Conservation (phyloP, 2,888 invertebrate species). For the Podabrus alpinus region DNA sequence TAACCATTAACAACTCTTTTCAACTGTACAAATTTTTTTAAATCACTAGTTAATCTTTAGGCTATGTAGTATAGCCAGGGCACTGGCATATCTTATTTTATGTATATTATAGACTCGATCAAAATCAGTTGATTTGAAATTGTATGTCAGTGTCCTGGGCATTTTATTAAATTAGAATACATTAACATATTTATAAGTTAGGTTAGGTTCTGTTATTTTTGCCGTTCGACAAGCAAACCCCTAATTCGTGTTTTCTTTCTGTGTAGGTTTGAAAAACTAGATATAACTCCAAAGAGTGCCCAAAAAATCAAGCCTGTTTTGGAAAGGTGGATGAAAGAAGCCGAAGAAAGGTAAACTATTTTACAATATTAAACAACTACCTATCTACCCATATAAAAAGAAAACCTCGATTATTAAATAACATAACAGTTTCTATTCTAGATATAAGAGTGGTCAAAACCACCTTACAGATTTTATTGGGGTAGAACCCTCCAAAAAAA, state of each 20-base stretch:
- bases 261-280: slow-evolving; percentile 95
- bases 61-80: slow-evolving; percentile 70
- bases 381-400: not conserved
- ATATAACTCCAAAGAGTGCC: slow-evolving; percentile 98
- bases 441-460: slow-evolving; percentile 90
- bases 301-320: slow-evolving; percentile 98
- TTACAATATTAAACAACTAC: not conserved
- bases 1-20: slow-evolving; percentile 5
- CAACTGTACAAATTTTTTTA: slow-evolving; percentile 16
- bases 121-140: slow-evolving; percentile 4
- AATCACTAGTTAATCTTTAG: slow-evolving; percentile 13
- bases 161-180: not conserved
- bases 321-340: slow-evolving; percentile 98
- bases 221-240: not conserved
- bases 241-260: slow-evolving; percentile 35
- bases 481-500: slow-evolving; percentile 94
- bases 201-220: not conserved
- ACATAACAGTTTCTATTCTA: slow-evolving; percentile 57
- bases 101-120: slow-evolving; percentile 17
- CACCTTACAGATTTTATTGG: slow-evolving; percentile 95
- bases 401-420: slow-evolving; percentile 30
- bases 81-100: slow-evolving; percentile 72
- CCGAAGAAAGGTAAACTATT: slow-evolving; percentile 80
- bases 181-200: not conserved
- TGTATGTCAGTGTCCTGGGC: slow-evolving; percentile 58